Percentiles rank a stretch among this genome's conserved stretches.
Evolutionary conservation across 2,797 vertebrate genomes (phyloP).

Genomic region (Heteromormyrus szaboi): DNA sequence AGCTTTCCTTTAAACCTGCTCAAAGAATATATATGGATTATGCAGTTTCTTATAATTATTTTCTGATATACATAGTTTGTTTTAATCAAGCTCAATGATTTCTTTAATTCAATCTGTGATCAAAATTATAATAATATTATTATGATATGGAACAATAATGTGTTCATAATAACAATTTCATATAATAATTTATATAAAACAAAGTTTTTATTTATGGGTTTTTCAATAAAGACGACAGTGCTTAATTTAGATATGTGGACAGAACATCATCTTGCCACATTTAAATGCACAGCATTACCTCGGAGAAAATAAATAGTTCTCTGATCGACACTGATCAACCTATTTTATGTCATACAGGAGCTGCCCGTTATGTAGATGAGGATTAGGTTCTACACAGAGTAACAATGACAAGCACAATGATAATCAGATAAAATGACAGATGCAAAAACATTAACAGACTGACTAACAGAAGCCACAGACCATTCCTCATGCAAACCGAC

Average conservation of each 20-base stretch:
- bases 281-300: not conserved
- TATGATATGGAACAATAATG: not conserved
- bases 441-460: not conserved
- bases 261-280: not conserved
- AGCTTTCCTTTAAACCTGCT: slow-evolving; percentile 31
- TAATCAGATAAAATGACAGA: not conserved
- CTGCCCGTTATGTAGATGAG: not conserved
- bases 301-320: not conserved
- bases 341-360: not conserved
- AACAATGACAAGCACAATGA: not conserved
- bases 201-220: not conserved
- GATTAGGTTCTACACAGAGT: not conserved
- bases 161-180: not conserved
- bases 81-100: not conserved
- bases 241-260: not conserved
- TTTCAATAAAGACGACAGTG: not conserved
- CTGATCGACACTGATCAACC: not conserved
- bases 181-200: not conserved
- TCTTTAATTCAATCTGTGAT: not conserved
- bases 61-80: not conserved
- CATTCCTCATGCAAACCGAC: not conserved
- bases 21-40: slow-evolving; percentile 22
- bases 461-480: not conserved
- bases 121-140: not conserved
- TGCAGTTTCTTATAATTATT: not conserved